Evolutionary conservation across 2,113 vertebrate species (phyloP).

Genomic region (Tylochromis polylepis): DNA sequence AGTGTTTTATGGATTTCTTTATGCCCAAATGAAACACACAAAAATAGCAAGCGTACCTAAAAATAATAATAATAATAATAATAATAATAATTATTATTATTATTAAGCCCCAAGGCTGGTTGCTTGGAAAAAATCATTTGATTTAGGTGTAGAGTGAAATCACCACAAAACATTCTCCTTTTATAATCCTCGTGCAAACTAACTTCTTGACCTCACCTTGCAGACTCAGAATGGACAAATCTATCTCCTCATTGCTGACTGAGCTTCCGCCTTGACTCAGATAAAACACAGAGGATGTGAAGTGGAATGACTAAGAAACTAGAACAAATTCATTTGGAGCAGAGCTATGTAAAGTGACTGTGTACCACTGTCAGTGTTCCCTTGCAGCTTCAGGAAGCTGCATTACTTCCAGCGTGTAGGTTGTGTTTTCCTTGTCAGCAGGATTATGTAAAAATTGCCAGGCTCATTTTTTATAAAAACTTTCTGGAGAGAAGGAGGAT

Average conservation of each 20-base stretch:
- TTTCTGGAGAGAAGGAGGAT: background rate
- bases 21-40: background rate
- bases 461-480: background rate
- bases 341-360: background rate
- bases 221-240: background rate
- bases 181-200: background rate
- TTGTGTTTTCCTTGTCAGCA: background rate
- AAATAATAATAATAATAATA: background rate
- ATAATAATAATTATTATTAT: no score
- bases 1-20: background rate
- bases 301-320: background rate
- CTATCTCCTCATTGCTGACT: background rate
- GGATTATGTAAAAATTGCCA: background rate
- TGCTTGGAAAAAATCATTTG: background rate
- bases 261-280: background rate
- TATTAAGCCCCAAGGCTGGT: background rate
- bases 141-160: background rate
- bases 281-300: background rate
- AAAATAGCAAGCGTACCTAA: background rate
- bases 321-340: background rate
- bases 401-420: background rate
- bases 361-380: background rate
- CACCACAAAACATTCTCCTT: background rate
- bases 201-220: background rate
- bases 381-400: background rate